A percentile compares a stretch with the other conserved stretches of the same genome.
Conservation (phyloP, 2,888 invertebrate species). For the Microdon myrmicae region DNA sequence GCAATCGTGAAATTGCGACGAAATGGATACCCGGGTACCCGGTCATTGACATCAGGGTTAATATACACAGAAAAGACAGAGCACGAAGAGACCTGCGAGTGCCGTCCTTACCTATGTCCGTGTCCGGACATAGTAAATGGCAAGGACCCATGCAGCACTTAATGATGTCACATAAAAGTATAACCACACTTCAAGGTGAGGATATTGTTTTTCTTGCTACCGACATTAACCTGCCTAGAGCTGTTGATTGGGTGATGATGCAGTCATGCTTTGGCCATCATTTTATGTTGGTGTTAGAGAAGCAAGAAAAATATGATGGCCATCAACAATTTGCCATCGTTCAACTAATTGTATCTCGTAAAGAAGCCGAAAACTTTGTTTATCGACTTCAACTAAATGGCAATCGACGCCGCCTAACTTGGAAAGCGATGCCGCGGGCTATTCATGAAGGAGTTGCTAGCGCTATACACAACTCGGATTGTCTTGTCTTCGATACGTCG, state of each 20-base stretch:
- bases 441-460: conserved; percentile 96
- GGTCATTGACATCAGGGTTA: conserved; percentile 81
- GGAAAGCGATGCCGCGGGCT: conserved; percentile 96
- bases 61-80: conserved; percentile 93
- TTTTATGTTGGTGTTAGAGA: conserved; percentile 96
- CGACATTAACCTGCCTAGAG: conserved; percentile 96
- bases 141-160: conserved; percentile 96
- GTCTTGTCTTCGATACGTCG: conserved; percentile 94
- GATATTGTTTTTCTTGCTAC: conserved; percentile 98
- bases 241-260: conserved; percentile 99
- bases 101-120: conserved; percentile 94
- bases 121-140: conserved; percentile 99
- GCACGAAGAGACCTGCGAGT: conserved; percentile 96
- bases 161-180: conserved; percentile 93
- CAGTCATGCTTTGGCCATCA: conserved; percentile 97
- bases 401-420: conserved; percentile 87
- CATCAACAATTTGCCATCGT: conserved; percentile 95
- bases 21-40: too few relatives aligned
- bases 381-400: conserved; percentile 94
- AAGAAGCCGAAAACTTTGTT: conserved; percentile 97
- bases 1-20: too few relatives aligned
- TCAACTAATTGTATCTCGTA: conserved; percentile 94
- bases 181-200: conserved; percentile 94
- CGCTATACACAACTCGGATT: conserved; percentile 94
- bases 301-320: conserved; percentile 94